Evolutionary conservation across 2,113 vertebrate species (phyloP), one percentile per base, ranked within the genome.

Genomic region (Antigone vipio): DNA sequence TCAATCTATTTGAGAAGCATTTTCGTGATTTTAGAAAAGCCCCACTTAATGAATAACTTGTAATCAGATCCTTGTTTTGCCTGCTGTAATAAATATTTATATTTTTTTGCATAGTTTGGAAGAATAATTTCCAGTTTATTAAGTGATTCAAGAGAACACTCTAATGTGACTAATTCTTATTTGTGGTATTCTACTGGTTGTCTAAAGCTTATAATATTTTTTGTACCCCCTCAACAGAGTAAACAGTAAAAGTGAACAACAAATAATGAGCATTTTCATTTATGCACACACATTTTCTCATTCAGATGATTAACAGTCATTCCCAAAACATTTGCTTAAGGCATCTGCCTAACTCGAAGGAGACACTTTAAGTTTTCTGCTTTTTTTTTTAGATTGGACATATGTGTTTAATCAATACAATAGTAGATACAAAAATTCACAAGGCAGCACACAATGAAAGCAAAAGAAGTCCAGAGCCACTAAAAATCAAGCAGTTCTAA

Each of bases 201-300:
- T 75, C 40, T 89, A 81, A 74, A 77, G 44, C 42, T 76, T 58
- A 34, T n/a, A 34, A 14, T 53, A 77, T 88, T 74, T 93, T 75
- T 93, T 67, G 2, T 88, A 73, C 9, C 63, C 24, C 23, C 18
- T 77, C 52, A 63, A 21, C 14, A 12, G 29, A 69, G 15, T 67
- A 88, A 96, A 94, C 59, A 80, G n/a, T 79, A 86, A 64, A 10
- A 93, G 18, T 27, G 55, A 93, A 80, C 12, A 95, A 89, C 29
- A 93, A 88, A 84, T 93, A 94, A 86, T 47, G 21, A 90, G 5
- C 12, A 67, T 83, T 96, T 93, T 92, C 38, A 71, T 88, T 89
- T 73, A 38, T 76, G 20, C 23, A 67, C 15, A 2, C 9, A 5
- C 83, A 58, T 72, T 92, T 96, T 92, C 55, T 93, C n/a, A 29